Percentiles rank a stretch among this genome's conserved stretches.
These are phyloP conservation scores for Otis tarda DNA, from an alignment of 2,113 vertebrate species.

Conservation along the genomic window DNA sequence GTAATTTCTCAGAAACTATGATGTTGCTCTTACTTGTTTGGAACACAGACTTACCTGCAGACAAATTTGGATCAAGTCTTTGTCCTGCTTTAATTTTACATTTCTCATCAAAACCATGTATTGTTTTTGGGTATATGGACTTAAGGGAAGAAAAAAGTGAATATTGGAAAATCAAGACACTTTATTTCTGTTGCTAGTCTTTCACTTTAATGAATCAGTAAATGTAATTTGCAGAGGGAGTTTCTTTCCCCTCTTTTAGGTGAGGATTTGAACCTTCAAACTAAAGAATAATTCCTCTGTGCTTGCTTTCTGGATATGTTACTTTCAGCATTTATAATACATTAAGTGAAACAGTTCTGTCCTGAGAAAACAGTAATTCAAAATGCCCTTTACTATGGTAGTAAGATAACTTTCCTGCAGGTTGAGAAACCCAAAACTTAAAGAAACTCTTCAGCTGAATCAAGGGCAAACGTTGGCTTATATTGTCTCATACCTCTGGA, in stretches of 20 bases:
- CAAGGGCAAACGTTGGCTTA: not conserved
- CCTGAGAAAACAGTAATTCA: not conserved
- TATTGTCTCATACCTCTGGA: not conserved
- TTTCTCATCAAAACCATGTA: not conserved
- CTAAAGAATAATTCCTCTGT: not conserved
- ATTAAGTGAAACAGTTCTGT: not conserved
- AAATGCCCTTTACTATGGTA: not conserved
- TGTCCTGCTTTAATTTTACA: not conserved
- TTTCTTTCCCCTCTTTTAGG: not conserved
- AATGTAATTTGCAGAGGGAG: not conserved
- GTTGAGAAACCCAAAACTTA: not conserved
- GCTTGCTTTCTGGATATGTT: not conserved
- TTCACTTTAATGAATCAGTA: not conserved
- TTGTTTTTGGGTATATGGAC: not conserved
- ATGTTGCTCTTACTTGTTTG: not conserved
- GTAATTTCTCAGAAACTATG: not conserved
- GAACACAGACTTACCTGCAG: not conserved
- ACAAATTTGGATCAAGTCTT: not conserved
- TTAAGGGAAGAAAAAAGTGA: not conserved
- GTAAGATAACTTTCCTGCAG: not conserved
- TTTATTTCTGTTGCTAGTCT: not conserved
- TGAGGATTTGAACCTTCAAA: not conserved
- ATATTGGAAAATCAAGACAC: not conserved
- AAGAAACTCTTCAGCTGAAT: not conserved
- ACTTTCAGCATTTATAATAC: not conserved